Evolutionary conservation across 2,888 invertebrate species (phyloP).

Genomic region (Stegophylla sp.): DNA sequence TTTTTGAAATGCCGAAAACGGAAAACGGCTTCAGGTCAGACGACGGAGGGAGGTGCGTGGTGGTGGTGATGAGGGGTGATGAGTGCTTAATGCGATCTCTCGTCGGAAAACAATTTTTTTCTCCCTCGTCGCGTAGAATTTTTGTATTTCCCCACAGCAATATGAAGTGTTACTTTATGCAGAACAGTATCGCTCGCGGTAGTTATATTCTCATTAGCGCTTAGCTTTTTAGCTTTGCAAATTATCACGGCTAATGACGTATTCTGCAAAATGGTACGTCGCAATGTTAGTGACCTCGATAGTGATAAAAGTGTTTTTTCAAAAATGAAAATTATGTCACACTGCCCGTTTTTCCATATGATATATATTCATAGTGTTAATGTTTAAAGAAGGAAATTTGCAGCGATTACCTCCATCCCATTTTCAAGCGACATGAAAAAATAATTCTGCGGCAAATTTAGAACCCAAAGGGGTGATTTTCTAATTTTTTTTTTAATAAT

Average conservation of each 20-base stretch:
- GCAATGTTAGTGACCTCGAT: too few relatives aligned
- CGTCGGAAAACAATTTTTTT: constrained; percentile 1
- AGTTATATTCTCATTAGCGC: constrained; percentile 47
- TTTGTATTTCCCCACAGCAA: constrained; percentile 1
- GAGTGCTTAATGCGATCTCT: constrained; percentile 31
- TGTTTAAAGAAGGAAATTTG: too few relatives aligned
- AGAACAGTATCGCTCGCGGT: constrained; percentile 19
- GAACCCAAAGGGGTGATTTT: too few relatives aligned
- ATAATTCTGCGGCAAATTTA: too few relatives aligned
- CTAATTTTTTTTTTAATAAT: too few relatives aligned
- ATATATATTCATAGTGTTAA: too few relatives aligned
- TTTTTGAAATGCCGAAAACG: constrained; percentile 31
- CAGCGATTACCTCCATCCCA: too few relatives aligned
- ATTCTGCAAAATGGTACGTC: neutral
- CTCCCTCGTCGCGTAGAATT: constrained; percentile 10
- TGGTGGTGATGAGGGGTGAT: neutral
- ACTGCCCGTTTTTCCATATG: too few relatives aligned
- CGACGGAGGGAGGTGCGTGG: neutral
- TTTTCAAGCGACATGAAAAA: too few relatives aligned
- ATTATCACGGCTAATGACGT: constrained; percentile 14
- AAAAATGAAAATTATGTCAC: too few relatives aligned
- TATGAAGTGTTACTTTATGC: constrained; percentile 31
- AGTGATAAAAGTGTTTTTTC: neutral
- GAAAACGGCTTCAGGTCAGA: neutral
- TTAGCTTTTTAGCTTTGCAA: constrained; percentile 8